Base-by-base conservation (phyloP, 1,140 invertebrate species). In the Drosophila lowei region DNA sequence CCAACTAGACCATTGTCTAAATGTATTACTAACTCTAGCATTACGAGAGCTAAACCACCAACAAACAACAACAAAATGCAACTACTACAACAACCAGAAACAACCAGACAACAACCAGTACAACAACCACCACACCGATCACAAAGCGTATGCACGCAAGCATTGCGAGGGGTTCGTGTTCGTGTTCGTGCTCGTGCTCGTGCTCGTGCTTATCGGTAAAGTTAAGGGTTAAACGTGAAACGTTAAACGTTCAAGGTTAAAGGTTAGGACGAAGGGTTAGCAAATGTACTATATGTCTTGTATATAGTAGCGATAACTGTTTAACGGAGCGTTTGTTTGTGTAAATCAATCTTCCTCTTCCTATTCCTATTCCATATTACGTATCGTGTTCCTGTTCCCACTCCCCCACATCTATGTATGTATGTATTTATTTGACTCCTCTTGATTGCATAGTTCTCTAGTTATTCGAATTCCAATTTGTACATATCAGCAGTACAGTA, bases 21-120 rank as follows among this genome's bases (percentile, higher is more conserved):
- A 67, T 63, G 53, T 72, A 52, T 64, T 61, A 50, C 54, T 60
- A 60, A 67, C 48, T 62, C 52, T 78, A 72, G 77, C 73, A 62
- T 79, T 62, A 75, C 58, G 60, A 65, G 72, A 85, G 71, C 71
- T 72, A 81, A 73, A 68, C 66, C 79, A 81, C 62, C 79, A 86
- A 76, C 80, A 77, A 77, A 74, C 23, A 62, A 53, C 64, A 68
- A 55, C 28, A 52, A 57, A 38, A 38, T 38, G 53, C 66, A 70
- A 65, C 56, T 6, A 50, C 23, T 59, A 64, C 50, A 57, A 53
- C 34, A 54, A 50, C 47, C 52, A 58, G 18, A 72, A 66, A 60
- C 41, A 64, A 77, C 59, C 16, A 25, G 23, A 25, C 23, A 25
- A 25, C 23, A 59, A 77, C 57, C 47, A 72, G 46, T 49, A 64